These are phyloP conservation scores for Mimas tiliae DNA, from an alignment of 2,888 invertebrate species.

Conservation along the genomic window DNA sequence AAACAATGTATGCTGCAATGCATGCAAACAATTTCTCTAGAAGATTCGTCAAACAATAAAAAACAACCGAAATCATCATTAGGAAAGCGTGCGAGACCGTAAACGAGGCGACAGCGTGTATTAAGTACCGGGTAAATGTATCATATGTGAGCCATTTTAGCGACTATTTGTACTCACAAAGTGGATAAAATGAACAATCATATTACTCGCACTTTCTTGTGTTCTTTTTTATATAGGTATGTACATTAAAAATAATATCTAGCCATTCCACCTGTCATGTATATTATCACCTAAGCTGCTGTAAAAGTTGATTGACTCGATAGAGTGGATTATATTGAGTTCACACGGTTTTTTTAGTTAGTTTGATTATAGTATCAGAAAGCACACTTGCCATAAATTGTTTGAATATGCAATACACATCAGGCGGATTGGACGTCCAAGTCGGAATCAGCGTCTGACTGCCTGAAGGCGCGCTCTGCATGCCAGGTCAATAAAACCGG, in stretches of 20 bases:
- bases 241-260: neutral
- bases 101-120: slow-evolving; percentile 39
- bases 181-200: slow-evolving; percentile 34
- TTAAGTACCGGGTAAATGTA: slow-evolving; percentile 30
- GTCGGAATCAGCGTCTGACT: too few species aligned
- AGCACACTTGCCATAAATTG: too few species aligned
- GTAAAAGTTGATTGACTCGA: neutral
- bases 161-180: slow-evolving; percentile 28
- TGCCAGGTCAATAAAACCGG: too few species aligned
- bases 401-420: too few species aligned
- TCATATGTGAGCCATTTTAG: slow-evolving; percentile 32
- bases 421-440: too few species aligned
- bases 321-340: neutral
- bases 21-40: slow-evolving; percentile 43
- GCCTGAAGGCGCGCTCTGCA: too few species aligned
- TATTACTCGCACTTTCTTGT: slow-evolving; percentile 44
- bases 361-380: too few species aligned
- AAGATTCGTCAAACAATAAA: slow-evolving; percentile 33
- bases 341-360: too few species aligned
- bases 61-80: slow-evolving; percentile 40
- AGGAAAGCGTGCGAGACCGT: slow-evolving; percentile 39
- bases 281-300: neutral
- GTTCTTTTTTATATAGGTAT: neutral
- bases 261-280: neutral
- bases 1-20: neutral